These are phyloP conservation scores for Tolmerus cingulatus DNA, from an alignment of 2,888 invertebrate species.

Conservation along the genomic window DNA sequence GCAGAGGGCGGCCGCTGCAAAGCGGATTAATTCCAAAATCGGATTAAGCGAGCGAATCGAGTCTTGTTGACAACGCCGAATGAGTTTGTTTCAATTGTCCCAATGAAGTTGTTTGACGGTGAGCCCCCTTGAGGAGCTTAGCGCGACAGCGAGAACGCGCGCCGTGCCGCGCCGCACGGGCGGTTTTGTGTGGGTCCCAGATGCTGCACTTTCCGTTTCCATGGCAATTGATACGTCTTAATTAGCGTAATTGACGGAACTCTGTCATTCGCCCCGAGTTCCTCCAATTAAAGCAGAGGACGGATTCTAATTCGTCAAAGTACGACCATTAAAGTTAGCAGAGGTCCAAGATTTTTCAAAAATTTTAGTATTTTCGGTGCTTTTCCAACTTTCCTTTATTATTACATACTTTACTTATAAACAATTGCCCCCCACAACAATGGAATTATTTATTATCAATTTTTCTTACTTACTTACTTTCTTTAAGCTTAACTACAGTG, in stretches of 20 bases:
- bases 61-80: constrained; percentile 36
- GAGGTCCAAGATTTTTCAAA: not conserved
- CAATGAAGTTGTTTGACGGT: constrained; percentile 23
- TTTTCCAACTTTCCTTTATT: too few relatives aligned
- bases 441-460: too few relatives aligned
- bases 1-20: not conserved
- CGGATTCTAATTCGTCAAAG: not conserved
- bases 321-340: not conserved
- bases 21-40: constrained; percentile 43
- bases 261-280: not conserved
- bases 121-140: not conserved
- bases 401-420: too few relatives aligned
- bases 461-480: too few relatives aligned
- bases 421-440: too few relatives aligned
- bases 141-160: not conserved
- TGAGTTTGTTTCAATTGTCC: constrained; percentile 25
- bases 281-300: constrained; percentile 5
- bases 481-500: too few relatives aligned
- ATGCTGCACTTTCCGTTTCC: constrained; percentile 2
- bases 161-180: not conserved
- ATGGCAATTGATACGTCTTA: constrained; percentile 12
- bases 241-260: constrained; percentile 16
- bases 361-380: too few relatives aligned
- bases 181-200: not conserved
- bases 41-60: constrained; percentile 42